Conservation (phyloP, 2,113 vertebrate species). For the Psephotus haematonotus region DNA sequence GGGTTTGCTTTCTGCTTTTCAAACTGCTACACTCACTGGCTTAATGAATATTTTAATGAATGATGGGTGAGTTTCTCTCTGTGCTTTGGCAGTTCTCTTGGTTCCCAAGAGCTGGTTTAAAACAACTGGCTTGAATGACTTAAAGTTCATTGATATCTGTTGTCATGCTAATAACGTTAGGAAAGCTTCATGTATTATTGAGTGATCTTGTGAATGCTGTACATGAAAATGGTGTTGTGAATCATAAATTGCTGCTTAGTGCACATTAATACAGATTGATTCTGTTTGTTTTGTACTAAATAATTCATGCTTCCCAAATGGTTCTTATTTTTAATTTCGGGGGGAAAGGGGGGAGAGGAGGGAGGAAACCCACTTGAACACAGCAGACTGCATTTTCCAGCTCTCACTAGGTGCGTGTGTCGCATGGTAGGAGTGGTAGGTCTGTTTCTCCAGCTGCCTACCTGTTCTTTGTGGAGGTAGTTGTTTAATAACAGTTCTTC, state of each 20-base stretch:
- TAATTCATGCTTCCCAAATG: constrained; percentile 45
- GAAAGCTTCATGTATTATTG: constrained; percentile 53
- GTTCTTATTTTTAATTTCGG: background rate
- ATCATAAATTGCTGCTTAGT: constrained; percentile 37
- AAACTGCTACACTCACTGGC: background rate
- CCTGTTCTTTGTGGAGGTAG: background rate
- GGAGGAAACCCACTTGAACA: background rate
- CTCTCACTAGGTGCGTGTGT: background rate
- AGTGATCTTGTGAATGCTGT: background rate
- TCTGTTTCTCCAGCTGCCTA: background rate
- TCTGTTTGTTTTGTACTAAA: constrained; percentile 31
- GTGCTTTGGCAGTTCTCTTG: background rate
- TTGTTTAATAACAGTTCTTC: background rate
- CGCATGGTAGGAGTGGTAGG: background rate
- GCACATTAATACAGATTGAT: constrained; percentile 15
- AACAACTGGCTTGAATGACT: constrained; percentile 17
- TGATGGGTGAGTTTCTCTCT: background rate
- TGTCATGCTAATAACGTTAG: background rate
- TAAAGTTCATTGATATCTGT: constrained; percentile 27
- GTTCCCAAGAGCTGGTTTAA: constrained; percentile 20
- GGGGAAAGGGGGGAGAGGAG: too few relatives aligned
- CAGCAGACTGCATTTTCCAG: background rate
- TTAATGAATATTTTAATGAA: background rate
- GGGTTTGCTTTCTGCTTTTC: background rate
- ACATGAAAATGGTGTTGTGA: constrained; percentile 18